Evolutionary conservation across 2,888 invertebrate genomes (phyloP).

Genomic region (Spialia ferax): DNA sequence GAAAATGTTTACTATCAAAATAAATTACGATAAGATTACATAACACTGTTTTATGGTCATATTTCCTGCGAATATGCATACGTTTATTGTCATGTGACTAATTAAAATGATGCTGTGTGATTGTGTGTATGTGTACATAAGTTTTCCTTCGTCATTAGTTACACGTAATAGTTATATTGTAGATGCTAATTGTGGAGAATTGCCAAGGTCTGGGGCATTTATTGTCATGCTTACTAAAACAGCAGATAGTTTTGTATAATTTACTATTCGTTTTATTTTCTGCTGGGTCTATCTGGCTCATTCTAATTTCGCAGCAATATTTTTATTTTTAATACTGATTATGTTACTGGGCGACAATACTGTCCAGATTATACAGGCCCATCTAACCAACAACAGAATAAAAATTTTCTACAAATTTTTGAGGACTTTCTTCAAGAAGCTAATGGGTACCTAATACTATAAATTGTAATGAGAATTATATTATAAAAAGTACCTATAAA

Average conservation of each 20-base stretch:
- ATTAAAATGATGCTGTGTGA: constrained; percentile 41
- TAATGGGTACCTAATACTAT: no score
- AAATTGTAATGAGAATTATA: no score
- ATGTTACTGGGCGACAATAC: constrained; percentile 1
- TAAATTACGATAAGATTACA: constrained; percentile 57
- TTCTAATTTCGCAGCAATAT: constrained; percentile 54
- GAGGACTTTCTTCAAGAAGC: no score
- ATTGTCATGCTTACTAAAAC: constrained; percentile 61
- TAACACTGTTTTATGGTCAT: constrained; percentile 54
- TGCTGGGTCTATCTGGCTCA: neutral
- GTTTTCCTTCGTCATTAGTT: constrained; percentile 54
- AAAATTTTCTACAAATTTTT: no score
- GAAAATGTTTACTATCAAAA: constrained; percentile 58
- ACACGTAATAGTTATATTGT: constrained; percentile 53
- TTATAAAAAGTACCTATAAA: no score
- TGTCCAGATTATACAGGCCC: no score
- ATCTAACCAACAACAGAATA: no score
- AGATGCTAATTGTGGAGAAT: constrained; percentile 73
- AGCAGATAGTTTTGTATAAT: constrained; percentile 43
- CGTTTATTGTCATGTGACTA: constrained; percentile 57
- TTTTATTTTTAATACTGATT: constrained; percentile 32
- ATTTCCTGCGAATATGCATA: constrained; percentile 47
- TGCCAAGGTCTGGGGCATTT: constrained; percentile 81
- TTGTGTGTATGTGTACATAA: constrained; percentile 33
- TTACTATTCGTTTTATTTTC: constrained; percentile 13